Evolutionary conservation across 1,140 invertebrate genomes (phyloP).

Genomic region (Drosophila novamexicana): DNA sequence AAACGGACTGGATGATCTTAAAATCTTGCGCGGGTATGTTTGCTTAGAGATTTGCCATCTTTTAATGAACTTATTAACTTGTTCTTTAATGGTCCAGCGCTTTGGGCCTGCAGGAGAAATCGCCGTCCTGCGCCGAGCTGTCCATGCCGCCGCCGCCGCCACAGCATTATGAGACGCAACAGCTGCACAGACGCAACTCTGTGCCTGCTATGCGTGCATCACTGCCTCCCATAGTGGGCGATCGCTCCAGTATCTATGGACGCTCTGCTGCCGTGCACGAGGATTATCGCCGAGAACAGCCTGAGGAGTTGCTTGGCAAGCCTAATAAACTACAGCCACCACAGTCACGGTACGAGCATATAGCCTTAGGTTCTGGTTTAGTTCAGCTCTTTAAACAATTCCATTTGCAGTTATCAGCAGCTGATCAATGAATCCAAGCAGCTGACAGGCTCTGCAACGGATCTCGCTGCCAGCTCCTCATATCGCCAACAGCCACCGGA

Average conservation of each 20-base stretch:
- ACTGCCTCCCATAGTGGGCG: not conserved
- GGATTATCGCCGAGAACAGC: slow-evolving; percentile 12
- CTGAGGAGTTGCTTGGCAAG: slow-evolving; percentile 29
- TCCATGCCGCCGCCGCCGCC: not conserved
- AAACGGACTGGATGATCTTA: slow-evolving; percentile 30
- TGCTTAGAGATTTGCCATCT: not conserved
- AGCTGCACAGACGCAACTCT: slow-evolving; percentile 24
- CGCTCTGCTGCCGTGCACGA: slow-evolving; percentile 8
- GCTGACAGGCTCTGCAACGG: slow-evolving; percentile 30
- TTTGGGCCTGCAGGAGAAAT: slow-evolving; percentile 28
- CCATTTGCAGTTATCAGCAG: slow-evolving; percentile 35
- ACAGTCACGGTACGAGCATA: slow-evolving; percentile 26
- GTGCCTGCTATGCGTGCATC: slow-evolving; percentile 27
- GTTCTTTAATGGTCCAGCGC: slow-evolving; percentile 12
- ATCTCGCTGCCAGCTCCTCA: slow-evolving; percentile 15
- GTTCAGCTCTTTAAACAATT: not conserved
- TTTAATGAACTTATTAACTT: not conserved
- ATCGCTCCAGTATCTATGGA: slow-evolving; percentile 11
- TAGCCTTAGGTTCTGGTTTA: not conserved
- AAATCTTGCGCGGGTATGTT: slow-evolving; percentile 43
- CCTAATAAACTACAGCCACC: slow-evolving; percentile 22
- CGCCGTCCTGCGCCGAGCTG: not conserved
- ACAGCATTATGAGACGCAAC: slow-evolving; percentile 17
- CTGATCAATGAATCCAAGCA: slow-evolving; percentile 19
- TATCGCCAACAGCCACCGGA: not conserved